These are phyloP conservation scores for Artemisiospiza belli DNA, from an alignment of 2,113 vertebrate species.

Conservation along the genomic window DNA sequence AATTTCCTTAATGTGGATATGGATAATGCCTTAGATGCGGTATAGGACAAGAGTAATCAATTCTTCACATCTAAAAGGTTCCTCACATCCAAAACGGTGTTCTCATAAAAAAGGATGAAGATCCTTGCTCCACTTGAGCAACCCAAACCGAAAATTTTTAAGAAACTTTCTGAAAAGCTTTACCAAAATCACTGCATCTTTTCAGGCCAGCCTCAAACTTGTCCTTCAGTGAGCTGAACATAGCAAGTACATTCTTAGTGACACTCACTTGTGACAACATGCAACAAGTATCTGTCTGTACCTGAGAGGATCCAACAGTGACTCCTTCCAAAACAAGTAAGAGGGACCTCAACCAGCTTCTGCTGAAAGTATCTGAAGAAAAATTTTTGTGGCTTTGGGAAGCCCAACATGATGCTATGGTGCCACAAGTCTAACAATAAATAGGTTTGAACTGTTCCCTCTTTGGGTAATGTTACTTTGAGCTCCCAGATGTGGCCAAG, in stretches of 20 bases:
- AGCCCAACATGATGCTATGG: background rate
- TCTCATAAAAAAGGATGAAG: background rate
- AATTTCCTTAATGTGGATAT: background rate
- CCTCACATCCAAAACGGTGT: background rate
- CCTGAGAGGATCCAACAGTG: background rate
- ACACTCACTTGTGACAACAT: background rate
- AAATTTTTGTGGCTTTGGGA: background rate
- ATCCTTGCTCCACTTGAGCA: background rate
- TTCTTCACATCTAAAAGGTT: background rate
- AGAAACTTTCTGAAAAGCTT: background rate
- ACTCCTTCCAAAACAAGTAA: background rate
- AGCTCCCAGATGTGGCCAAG: background rate
- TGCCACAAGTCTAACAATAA: background rate
- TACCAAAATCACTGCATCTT: background rate
- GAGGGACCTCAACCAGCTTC: background rate
- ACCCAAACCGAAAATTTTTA: background rate
- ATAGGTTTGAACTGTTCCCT: background rate
- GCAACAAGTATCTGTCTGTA: background rate
- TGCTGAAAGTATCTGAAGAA: background rate
- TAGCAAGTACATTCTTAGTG: background rate
- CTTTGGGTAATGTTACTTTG: background rate
- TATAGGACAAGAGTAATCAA: background rate
- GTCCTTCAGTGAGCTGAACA: background rate
- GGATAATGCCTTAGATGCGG: background rate
- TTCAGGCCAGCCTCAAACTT: background rate